Conservation (phyloP, 1,140 invertebrate genomes). For the Drosophila lacertosa region DNA sequence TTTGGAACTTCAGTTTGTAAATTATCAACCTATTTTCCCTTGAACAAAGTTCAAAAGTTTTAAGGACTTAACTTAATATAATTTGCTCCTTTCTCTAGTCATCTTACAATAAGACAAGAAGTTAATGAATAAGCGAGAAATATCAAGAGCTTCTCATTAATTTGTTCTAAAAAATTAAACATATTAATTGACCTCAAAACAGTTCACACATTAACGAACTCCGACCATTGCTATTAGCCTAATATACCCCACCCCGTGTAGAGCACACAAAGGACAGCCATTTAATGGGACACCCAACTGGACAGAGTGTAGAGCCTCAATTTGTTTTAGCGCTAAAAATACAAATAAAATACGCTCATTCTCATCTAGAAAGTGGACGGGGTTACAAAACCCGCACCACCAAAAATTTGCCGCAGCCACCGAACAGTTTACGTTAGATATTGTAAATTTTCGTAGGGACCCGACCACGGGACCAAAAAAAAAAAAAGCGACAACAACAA, state of each 20-base stretch:
- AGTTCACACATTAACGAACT: too few relatives aligned
- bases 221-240: too few relatives aligned
- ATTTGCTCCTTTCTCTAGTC: too few relatives aligned
- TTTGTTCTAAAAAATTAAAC: too few relatives aligned
- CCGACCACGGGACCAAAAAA: slow-evolving; percentile 11
- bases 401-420: slow-evolving; percentile 76
- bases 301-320: slow-evolving; percentile 62
- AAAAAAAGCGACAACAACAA: slow-evolving; percentile 57
- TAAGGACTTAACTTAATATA: too few relatives aligned
- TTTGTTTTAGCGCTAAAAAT: slow-evolving; percentile 80
- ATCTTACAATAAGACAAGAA: too few relatives aligned
- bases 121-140: too few relatives aligned
- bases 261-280: slow-evolving; percentile 18
- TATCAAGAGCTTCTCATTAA: too few relatives aligned
- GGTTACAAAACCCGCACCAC: slow-evolving; percentile 53
- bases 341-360: slow-evolving; percentile 69
- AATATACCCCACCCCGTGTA: slow-evolving; percentile 9
- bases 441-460: slow-evolving; percentile 61
- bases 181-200: too few relatives aligned
- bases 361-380: slow-evolving; percentile 15
- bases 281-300: slow-evolving; percentile 34
- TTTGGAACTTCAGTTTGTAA: too few relatives aligned
- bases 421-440: slow-evolving; percentile 74
- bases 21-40: too few relatives aligned
- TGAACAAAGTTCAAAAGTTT: too few relatives aligned